Evolutionary conservation across 2,888 invertebrate genomes (phyloP).

Genomic region (Hydraecia micacea): DNA sequence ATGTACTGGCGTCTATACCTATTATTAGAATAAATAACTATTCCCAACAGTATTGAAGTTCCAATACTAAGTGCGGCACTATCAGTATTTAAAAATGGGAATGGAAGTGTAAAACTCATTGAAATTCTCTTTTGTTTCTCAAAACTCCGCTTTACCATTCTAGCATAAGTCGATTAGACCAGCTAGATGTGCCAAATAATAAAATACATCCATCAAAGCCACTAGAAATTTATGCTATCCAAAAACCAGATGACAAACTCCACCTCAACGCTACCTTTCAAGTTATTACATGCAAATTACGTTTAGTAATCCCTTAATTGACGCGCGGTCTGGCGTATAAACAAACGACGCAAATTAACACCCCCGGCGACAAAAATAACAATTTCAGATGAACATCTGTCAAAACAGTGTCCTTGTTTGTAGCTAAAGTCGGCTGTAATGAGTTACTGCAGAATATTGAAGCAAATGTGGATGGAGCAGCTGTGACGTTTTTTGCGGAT

Average conservation of each 20-base stretch:
- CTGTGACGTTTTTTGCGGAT: slow-evolving; percentile 35
- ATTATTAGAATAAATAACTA: too few species aligned
- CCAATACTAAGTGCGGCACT: neutral
- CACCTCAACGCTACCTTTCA: slow-evolving; percentile 54
- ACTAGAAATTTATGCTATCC: neutral
- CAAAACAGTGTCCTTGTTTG: slow-evolving; percentile 73
- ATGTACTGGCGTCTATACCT: too few species aligned
- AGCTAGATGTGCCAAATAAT: neutral
- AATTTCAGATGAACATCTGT: slow-evolving; percentile 79
- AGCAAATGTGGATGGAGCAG: slow-evolving; percentile 41
- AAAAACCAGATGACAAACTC: slow-evolving; percentile 49
- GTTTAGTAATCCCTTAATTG: slow-evolving; percentile 67
- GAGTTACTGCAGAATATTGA: slow-evolving; percentile 60
- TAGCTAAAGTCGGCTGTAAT: slow-evolving; percentile 37
- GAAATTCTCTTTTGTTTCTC: neutral
- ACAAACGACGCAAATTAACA: slow-evolving; percentile 74
- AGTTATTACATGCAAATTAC: slow-evolving; percentile 69
- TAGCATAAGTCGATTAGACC: neutral
- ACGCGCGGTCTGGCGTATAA: slow-evolving; percentile 67
- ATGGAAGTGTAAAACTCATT: neutral
- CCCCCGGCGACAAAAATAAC: slow-evolving; percentile 78
- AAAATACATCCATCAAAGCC: neutral
- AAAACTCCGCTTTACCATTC: neutral
- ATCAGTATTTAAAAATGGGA: neutral
- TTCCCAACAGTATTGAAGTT: neutral